Conservation (phyloP, 2,888 invertebrate genomes). For the Lithophane leautieri region DNA sequence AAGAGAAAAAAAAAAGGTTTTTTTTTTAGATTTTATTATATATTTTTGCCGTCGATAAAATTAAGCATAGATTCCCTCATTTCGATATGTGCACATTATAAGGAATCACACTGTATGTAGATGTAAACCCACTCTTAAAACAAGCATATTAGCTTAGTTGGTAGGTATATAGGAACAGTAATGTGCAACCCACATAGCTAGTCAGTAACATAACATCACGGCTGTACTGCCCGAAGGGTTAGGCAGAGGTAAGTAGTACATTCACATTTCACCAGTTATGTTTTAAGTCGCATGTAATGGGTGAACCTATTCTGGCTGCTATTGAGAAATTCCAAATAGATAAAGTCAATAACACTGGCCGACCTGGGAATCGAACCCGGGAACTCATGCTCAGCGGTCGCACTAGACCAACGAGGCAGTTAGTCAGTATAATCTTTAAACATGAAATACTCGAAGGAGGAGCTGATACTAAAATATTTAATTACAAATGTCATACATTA, state of each 20-base stretch:
- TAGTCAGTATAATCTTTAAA: background rate
- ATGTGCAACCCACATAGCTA: background rate
- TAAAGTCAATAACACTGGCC: background rate
- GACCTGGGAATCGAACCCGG: background rate
- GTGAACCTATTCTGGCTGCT: background rate
- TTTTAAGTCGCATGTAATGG: background rate
- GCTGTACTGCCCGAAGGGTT: background rate
- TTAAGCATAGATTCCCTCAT: no score
- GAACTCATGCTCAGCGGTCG: background rate
- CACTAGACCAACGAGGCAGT: background rate
- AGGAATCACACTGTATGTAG: no score
- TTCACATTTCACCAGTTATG: background rate
- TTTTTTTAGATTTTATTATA: no score
- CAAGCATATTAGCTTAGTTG: background rate
- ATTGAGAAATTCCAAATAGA: background rate
- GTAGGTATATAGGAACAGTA: background rate
- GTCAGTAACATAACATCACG: background rate
- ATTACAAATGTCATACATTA: constrained; percentile 32
- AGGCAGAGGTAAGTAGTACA: background rate
- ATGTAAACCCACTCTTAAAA: no score
- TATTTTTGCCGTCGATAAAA: no score
- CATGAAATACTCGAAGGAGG: background rate
- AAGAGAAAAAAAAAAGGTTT: no score
- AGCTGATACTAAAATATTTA: constrained; percentile 19
- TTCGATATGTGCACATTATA: no score